phyloP scores from a whole-genome alignment of 1,140 invertebrate species.

The Argopecten irradians region DNA sequence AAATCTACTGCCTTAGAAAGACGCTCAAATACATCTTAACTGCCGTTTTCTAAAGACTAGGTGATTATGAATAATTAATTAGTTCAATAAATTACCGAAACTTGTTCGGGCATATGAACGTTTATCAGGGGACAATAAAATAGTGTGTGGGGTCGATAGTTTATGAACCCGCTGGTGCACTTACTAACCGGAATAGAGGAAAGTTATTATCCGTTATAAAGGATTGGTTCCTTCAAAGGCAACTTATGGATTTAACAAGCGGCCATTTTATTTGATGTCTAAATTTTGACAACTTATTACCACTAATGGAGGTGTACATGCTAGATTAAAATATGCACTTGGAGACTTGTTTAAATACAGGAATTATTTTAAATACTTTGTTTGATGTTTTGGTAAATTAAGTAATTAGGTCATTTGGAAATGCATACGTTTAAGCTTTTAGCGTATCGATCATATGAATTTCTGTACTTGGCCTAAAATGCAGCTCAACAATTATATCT shows the following conservation, averaged over 20 bases:
- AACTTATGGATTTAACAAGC: not conserved
- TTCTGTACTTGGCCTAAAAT: no score
- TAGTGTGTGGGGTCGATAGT: not conserved
- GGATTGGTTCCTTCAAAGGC: not conserved
- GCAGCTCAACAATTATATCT: no score
- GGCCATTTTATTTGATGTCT: no score
- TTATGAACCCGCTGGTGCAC: not conserved
- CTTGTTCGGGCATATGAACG: not conserved
- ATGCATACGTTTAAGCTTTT: no score
- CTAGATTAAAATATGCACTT: not conserved
- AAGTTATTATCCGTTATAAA: not conserved
- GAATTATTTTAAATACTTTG: not conserved
- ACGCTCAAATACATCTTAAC: not conserved
- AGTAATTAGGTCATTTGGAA: no score
- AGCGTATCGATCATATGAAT: no score
- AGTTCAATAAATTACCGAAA: slow-evolving; percentile 1
- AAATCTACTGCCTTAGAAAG: not conserved
- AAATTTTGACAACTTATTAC: not conserved
- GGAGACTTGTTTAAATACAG: not conserved
- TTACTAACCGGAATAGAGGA: not conserved
- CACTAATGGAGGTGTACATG: not conserved
- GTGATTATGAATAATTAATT: not conserved
- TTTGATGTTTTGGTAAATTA: not conserved
- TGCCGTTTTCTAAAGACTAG: not conserved
- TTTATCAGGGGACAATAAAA: not conserved